phyloP scores from a whole-genome alignment of 2,888 invertebrate species.

The Lypha dubia region DNA sequence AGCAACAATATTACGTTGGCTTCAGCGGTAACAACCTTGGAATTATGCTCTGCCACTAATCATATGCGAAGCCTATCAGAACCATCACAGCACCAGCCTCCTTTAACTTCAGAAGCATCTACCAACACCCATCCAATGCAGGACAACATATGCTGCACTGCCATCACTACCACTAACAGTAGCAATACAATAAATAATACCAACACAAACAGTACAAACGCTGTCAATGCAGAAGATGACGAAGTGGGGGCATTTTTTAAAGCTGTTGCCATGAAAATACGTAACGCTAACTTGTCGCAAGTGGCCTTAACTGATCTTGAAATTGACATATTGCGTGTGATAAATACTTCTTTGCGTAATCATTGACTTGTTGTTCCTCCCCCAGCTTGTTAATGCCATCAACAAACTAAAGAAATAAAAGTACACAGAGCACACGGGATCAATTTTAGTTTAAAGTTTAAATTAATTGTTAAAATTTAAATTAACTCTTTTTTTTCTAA shows the following conservation, averaged over 20 bases:
- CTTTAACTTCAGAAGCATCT: constrained; percentile 60
- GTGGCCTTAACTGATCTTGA: constrained; percentile 81
- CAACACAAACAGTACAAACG: constrained; percentile 10
- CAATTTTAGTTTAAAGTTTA: constrained; percentile 50
- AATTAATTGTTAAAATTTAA: not conserved
- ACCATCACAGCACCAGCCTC: constrained; percentile 8
- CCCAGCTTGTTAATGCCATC: constrained; percentile 1
- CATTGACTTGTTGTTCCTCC: constrained; percentile 74
- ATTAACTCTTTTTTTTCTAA: not conserved
- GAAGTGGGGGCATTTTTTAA: constrained; percentile 82
- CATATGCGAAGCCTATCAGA: constrained; percentile 10
- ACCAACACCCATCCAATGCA: constrained; percentile 60
- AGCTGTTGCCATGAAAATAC: constrained; percentile 82
- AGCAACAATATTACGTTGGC: constrained; percentile 42
- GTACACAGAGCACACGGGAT: constrained; percentile 47
- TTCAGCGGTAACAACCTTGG: constrained; percentile 42
- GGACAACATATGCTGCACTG: constrained; percentile 16
- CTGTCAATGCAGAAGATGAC: constrained; percentile 77
- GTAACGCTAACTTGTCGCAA: constrained; percentile 80
- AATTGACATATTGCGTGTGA: constrained; percentile 81
- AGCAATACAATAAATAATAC: not conserved
- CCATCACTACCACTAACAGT: not conserved
- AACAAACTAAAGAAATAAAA: constrained; percentile 16
- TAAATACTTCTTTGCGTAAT: constrained; percentile 79
- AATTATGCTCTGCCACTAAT: constrained; percentile 36